These are phyloP conservation scores for Philaethria dido DNA, from an alignment of 2,888 invertebrate species.

Conservation along the genomic window DNA sequence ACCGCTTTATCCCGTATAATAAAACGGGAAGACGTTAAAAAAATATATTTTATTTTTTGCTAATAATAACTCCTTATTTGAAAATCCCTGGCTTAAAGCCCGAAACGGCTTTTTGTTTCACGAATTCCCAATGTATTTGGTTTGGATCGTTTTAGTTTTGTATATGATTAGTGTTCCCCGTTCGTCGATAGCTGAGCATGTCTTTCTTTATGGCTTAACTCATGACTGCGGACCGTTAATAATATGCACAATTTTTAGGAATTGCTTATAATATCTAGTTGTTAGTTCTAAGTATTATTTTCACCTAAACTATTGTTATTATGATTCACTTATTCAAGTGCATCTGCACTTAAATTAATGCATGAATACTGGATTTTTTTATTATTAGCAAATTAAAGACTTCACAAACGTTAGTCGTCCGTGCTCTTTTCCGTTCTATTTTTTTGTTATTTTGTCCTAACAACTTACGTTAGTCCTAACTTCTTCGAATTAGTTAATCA, in stretches of 20 bases:
- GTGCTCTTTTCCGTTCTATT: too few species aligned
- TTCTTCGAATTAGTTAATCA: too few species aligned
- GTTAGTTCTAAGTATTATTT: background rate
- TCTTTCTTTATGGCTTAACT: conserved; percentile 30
- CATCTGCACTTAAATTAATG: too few species aligned
- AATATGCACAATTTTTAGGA: background rate
- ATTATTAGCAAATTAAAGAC: too few species aligned
- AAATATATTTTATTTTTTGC: background rate
- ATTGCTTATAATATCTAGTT: background rate
- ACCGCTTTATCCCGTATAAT: too few species aligned
- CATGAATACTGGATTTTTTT: too few species aligned
- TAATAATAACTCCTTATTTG: background rate
- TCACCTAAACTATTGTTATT: too few species aligned
- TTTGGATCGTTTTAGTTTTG: conserved; percentile 35
- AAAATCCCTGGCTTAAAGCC: conserved; percentile 37
- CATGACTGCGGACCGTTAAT: conserved; percentile 4
- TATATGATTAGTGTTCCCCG: conserved; percentile 26
- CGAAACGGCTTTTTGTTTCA: conserved; percentile 46
- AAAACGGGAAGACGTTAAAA: background rate
- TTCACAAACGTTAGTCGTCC: too few species aligned
- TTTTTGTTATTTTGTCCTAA: too few species aligned
- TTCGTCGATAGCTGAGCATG: conserved; percentile 16
- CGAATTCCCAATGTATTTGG: conserved; percentile 43
- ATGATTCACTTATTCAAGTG: too few species aligned
- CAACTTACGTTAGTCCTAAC: too few species aligned